Percentiles rank a stretch among this genome's conserved stretches.
These are phyloP conservation scores for Cirrhinus molitorella DNA, from an alignment of 2,797 vertebrate species.

Conservation along the genomic window DNA sequence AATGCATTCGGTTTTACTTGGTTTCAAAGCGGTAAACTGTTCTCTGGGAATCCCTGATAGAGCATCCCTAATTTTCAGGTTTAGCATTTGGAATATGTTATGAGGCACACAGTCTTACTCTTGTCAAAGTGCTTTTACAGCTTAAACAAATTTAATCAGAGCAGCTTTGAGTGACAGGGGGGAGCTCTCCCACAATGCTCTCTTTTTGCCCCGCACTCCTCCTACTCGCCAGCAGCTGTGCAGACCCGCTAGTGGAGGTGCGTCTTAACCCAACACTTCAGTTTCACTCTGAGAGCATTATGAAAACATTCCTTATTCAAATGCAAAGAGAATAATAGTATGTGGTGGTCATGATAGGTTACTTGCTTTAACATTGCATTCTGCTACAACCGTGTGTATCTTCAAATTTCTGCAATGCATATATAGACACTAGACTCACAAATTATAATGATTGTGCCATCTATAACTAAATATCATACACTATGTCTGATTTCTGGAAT, in stretches of 20 bases:
- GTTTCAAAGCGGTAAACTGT: conserved; percentile 40
- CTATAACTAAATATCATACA: not conserved
- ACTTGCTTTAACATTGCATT: not conserved
- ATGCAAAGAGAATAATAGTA: not conserved
- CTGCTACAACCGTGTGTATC: not conserved
- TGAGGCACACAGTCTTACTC: conserved; percentile 70
- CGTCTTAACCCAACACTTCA: conserved; percentile 32
- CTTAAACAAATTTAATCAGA: conserved; percentile 81
- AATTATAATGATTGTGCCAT: not conserved
- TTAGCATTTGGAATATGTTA: conserved; percentile 59
- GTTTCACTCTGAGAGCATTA: conserved; percentile 31
- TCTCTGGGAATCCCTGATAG: conserved; percentile 35
- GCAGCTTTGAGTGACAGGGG: conserved; percentile 76
- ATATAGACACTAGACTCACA: not conserved
- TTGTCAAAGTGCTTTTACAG: conserved; percentile 78
- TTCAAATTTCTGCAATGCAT: not conserved
- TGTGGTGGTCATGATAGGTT: not conserved
- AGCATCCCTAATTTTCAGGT: conserved; percentile 32
- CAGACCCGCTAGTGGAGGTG: conserved; percentile 60
- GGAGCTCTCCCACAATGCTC: conserved; percentile 77
- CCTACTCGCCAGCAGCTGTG: conserved; percentile 80
- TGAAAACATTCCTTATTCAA: conserved; percentile 35
- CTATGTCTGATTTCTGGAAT: not conserved
- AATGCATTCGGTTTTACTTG: not conserved
- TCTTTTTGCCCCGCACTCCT: conserved; percentile 74